phyloP scores from a whole-genome alignment of 2,113 vertebrate species.

The Oreocharis arfaki region DNA sequence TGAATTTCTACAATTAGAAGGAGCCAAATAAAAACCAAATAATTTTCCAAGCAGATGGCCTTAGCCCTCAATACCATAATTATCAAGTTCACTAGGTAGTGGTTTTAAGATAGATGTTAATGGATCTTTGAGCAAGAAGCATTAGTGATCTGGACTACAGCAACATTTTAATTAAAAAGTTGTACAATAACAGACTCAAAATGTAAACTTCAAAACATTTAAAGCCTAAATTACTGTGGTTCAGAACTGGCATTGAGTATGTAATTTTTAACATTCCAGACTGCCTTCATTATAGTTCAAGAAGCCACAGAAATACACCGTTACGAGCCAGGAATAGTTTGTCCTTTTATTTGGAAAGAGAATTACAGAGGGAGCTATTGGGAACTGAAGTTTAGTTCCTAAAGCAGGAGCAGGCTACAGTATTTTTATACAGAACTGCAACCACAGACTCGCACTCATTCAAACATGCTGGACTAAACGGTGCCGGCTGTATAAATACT shows the following conservation, averaged over 20 bases:
- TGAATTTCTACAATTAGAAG: conserved; percentile 51
- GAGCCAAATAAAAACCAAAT: conserved; percentile 43
- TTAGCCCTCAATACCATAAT: neutral
- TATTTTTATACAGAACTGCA: conserved; percentile 76
- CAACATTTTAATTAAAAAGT: conserved; percentile 59
- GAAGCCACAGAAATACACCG: conserved; percentile 81
- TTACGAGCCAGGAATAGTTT: conserved; percentile 78
- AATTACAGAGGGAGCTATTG: conserved; percentile 77
- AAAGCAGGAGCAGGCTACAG: conserved; percentile 63
- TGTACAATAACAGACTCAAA: conserved; percentile 56
- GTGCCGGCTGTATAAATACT: conserved; percentile 86
- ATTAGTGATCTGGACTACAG: neutral
- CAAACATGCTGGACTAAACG: conserved; percentile 73
- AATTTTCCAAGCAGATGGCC: conserved; percentile 27
- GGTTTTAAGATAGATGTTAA: conserved; percentile 19
- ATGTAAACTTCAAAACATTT: conserved; percentile 45
- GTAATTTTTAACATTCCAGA: conserved; percentile 76
- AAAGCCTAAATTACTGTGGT: conserved; percentile 66
- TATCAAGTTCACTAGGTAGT: neutral
- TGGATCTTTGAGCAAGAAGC: neutral
- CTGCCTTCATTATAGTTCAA: conserved; percentile 71
- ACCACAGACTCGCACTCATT: conserved; percentile 73
- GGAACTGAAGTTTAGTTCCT: conserved; percentile 63
- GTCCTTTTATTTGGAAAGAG: conserved; percentile 84
- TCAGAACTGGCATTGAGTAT: conserved; percentile 50